phyloP scores from a whole-genome alignment of 1,140 invertebrate species.

The Philotrypesis tridentata region DNA sequence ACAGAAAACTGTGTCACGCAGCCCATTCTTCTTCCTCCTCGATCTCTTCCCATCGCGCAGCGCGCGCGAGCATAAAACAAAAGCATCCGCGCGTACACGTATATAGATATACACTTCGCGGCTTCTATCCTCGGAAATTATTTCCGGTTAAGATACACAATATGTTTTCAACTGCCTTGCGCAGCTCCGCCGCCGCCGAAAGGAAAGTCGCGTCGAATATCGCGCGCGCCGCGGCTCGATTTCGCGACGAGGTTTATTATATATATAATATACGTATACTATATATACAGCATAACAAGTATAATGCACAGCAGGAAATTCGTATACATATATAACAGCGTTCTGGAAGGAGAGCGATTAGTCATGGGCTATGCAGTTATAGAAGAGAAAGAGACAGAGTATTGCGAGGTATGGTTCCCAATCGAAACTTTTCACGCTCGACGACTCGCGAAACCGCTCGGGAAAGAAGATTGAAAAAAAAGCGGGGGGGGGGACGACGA shows the following conservation, averaged over 20 bases:
- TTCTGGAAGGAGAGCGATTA: slow-evolving; percentile 23
- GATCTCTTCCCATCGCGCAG: neutral
- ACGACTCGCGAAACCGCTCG: neutral
- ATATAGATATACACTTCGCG: neutral
- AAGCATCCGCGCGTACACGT: neutral
- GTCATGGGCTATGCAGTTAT: slow-evolving; percentile 26
- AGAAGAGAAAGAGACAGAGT: neutral
- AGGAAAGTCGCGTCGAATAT: too few species aligned
- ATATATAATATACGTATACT: too few species aligned
- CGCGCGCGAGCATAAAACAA: neutral
- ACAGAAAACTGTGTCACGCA: neutral
- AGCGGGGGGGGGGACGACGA: too few species aligned
- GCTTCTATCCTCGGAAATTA: neutral
- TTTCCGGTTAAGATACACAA: neutral
- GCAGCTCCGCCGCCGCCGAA: too few species aligned
- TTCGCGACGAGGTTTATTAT: too few species aligned
- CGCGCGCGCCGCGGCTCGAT: too few species aligned
- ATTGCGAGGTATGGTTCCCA: neutral
- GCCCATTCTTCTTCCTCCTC: neutral
- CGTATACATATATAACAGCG: too few species aligned
- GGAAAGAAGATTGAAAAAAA: neutral
- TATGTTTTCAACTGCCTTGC: neutral
- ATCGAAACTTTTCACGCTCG: slow-evolving; percentile 32
- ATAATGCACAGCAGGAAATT: too few species aligned
- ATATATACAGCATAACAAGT: too few species aligned